Conservation (phyloP, 2,888 invertebrate species). For the Elmis aenea region DNA sequence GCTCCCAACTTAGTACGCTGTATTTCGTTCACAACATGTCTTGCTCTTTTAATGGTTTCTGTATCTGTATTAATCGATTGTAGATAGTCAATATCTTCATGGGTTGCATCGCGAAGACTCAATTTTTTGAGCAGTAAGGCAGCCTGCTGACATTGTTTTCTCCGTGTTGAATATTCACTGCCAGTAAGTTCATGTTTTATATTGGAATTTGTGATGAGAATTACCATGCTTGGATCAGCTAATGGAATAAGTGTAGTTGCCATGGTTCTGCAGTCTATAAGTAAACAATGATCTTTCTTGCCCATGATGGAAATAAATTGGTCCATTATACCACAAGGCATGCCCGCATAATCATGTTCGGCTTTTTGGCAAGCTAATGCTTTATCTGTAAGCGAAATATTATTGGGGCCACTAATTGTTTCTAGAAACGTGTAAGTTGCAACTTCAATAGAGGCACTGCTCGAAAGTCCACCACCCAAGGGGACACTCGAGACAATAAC, state of each 20-base stretch:
- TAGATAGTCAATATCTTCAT: constrained; percentile 62
- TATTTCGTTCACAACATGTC: constrained; percentile 86
- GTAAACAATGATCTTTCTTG: constrained; percentile 68
- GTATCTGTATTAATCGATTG: constrained; percentile 48
- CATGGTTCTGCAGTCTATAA: constrained; percentile 90
- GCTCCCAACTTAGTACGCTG: constrained; percentile 70
- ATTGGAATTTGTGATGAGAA: constrained; percentile 87
- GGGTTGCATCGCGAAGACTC: constrained; percentile 68
- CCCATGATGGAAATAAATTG: constrained; percentile 88
- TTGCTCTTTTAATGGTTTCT: constrained; percentile 64
- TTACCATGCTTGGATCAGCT: constrained; percentile 59
- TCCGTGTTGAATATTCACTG: constrained; percentile 80
- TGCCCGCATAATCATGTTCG: constrained; percentile 84
- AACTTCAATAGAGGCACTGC: constrained; percentile 89
- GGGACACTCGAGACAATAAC: constrained; percentile 80
- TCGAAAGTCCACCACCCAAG: constrained; percentile 84
- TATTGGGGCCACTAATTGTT: constrained; percentile 54
- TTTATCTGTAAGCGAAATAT: constrained; percentile 56
- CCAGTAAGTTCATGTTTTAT: constrained; percentile 84
- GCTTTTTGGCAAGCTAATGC: constrained; percentile 86
- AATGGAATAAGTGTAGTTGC: constrained; percentile 71
- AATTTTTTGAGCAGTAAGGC: constrained; percentile 63
- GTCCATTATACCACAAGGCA: constrained; percentile 97
- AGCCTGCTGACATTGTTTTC: constrained; percentile 71
- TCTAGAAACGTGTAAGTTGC: constrained; percentile 83